phyloP scores from a whole-genome alignment of 2,113 vertebrate species.

The Verasper variegatus region DNA sequence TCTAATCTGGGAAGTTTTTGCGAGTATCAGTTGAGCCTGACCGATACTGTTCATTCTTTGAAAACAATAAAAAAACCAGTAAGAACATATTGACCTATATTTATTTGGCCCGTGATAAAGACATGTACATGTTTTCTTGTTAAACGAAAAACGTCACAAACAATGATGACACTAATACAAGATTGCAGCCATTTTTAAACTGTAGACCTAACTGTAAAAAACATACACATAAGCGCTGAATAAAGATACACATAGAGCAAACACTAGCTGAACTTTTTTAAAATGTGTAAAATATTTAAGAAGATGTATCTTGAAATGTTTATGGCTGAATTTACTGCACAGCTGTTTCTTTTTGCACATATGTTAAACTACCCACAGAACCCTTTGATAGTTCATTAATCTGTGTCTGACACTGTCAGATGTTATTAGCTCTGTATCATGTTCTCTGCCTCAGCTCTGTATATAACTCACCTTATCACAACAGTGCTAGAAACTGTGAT shows the following conservation, averaged over 20 bases:
- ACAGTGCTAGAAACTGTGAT: constrained; percentile 26
- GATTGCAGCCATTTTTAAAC: not conserved
- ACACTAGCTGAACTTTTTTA: too few species aligned
- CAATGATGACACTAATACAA: not conserved
- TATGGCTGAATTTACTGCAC: not conserved
- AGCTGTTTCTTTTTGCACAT: not conserved
- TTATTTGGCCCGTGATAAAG: not conserved
- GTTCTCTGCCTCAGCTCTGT: not conserved
- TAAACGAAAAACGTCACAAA: not conserved
- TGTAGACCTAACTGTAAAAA: too few species aligned
- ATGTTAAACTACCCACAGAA: not conserved
- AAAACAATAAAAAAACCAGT: not conserved
- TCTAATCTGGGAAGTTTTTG: constrained; percentile 26
- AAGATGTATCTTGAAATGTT: not conserved
- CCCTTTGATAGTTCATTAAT: not conserved
- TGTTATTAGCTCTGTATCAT: not conserved
- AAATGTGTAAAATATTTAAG: not conserved
- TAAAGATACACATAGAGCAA: too few species aligned
- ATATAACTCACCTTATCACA: not conserved
- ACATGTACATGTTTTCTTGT: not conserved
- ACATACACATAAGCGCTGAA: too few species aligned
- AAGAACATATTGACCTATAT: not conserved
- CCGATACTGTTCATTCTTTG: not conserved
- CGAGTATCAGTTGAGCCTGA: constrained; percentile 2
- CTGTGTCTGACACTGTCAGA: constrained; percentile 1